Percentiles rank a stretch among this genome's conserved stretches.
phyloP scores from a whole-genome alignment of 2,888 invertebrate species.

The Hirtodrosophila trivittata region DNA sequence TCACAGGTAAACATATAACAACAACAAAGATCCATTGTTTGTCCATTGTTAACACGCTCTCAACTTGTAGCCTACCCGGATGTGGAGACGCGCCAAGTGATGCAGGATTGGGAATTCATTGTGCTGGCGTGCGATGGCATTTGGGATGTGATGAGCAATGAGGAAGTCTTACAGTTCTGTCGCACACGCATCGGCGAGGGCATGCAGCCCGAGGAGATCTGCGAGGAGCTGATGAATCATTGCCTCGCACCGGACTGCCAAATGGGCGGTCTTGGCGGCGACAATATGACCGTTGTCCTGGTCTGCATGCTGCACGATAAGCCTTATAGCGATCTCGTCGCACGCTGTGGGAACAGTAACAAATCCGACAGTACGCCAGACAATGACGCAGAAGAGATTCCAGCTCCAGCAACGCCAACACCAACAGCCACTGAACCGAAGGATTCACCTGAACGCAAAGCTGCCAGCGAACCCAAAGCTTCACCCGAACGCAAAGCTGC shows the following conservation, averaged over 20 bases:
- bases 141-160: constrained; percentile 98
- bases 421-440: constrained; percentile 2
- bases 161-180: constrained; percentile 96
- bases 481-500: too few relatives aligned
- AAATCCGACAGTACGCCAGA: constrained; percentile 11
- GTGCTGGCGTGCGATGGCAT: constrained; percentile 99
- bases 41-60: constrained; percentile 13
- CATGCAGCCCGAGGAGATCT: constrained; percentile 96
- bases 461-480: too few relatives aligned
- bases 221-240: constrained; percentile 96
- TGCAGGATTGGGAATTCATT: constrained; percentile 97
- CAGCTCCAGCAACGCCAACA: too few relatives aligned
- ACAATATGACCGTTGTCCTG: constrained; percentile 99
- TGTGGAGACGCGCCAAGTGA: constrained; percentile 91
- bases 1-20: constrained; percentile 89
- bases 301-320: constrained; percentile 88
- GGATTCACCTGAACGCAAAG: too few relatives aligned
- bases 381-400: neutral
- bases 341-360: constrained; percentile 71
- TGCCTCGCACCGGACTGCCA: constrained; percentile 98
- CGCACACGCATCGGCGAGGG: constrained; percentile 91
- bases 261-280: constrained; percentile 98
- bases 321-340: constrained; percentile 82
- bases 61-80: constrained; percentile 92
- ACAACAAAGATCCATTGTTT: constrained; percentile 22